A percentile compares a stretch with the other conserved stretches of the same genome.
These are phyloP conservation scores for Cyprinodon variegatus DNA, from an alignment of 2,113 vertebrate genomes.

Conservation along the genomic window DNA sequence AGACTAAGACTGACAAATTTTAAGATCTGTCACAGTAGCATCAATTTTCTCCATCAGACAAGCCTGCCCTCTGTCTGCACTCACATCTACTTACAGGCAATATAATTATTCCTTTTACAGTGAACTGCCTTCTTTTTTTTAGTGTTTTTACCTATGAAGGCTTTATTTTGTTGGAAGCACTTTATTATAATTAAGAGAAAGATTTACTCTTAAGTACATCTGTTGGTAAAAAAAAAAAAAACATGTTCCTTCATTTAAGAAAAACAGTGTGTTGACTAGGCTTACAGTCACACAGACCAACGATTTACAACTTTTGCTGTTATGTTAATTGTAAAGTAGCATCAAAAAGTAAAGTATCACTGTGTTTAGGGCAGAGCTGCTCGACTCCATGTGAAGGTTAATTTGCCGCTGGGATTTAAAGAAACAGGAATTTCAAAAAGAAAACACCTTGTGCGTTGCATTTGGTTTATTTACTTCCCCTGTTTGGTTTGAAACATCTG, in stretches of 20 bases:
- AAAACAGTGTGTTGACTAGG: not conserved
- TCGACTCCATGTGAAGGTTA: conserved; percentile 27
- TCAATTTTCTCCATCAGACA: conserved; percentile 11
- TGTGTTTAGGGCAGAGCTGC: conserved; percentile 60
- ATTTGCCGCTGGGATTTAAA: conserved; percentile 21
- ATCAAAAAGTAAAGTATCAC: conserved; percentile 62
- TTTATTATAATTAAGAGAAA: conserved; percentile 67
- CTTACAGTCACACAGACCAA: conserved; percentile 47
- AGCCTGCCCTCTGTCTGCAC: conserved; percentile 26
- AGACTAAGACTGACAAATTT: conserved; percentile 28
- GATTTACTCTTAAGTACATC: conserved; percentile 2
- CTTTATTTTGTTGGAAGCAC: conserved; percentile 77
- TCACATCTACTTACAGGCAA: conserved; percentile 28
- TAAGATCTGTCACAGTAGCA: conserved; percentile 39
- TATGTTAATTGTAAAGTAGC: conserved; percentile 43
- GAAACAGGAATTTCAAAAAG: conserved; percentile 12
- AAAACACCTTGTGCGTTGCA: conserved; percentile 46
- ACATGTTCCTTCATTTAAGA: not conserved
- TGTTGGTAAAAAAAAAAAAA: conserved; percentile 13
- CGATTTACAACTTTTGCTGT: conserved; percentile 37
- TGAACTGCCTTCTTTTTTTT: conserved; percentile 18
- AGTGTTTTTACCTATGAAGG: conserved; percentile 40
- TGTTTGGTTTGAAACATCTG: conserved; percentile 62
- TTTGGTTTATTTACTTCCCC: conserved; percentile 36
- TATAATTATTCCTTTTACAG: conserved; percentile 29